Evolutionary conservation across 92 coral and sea anemone species (phyloP), one percentile per base, ranked within the genome.

Genomic region (Zoanthus solanderi): DNA sequence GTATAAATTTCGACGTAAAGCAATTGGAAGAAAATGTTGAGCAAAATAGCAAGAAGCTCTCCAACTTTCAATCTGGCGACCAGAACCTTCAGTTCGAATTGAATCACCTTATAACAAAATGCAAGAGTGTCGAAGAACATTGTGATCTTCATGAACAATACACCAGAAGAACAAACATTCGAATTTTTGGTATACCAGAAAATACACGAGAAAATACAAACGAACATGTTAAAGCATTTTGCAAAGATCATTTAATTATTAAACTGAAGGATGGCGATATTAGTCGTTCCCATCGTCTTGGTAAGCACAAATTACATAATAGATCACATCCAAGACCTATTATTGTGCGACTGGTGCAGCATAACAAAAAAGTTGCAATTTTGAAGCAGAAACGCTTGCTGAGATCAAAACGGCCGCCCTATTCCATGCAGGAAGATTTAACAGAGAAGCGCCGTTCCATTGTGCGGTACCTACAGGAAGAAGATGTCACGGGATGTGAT

Each of bases 111-210:
- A 47, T 29, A 17, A 13, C 63, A 23, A 56, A 76, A 52, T 48
- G 60, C 16, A 76, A 48, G 45, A 32, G 4, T 31, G 34, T 48
- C 2, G 81, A 47, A 47, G 42, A 45, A 14, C 30, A 76, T 8
- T 34, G 52, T 8, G 58, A 76, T 44, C 60, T 46, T 37, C 81
- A 48, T 9, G 63, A 76, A n/a, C 80, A 76, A 47, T 48, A 76
- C 1, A 76, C 63, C 47, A 76, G 87, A 54, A 50, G 80, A 71
- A 84, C 79, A 29, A 84, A 71, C 66, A 46, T 69, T 12, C 42
- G 87, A n/a, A 66, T 83, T 44, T 83, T 34, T n/a, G 79, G 87
- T 32, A 46, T 83, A 4, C 87, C 78, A 5, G 79, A 71, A 42
- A 52, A 23, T 34, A 67, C 23, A 15, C 66, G 23, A 60, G 66